Evolutionary conservation across 2,797 vertebrate species (phyloP).

Genomic region (Manis crassicaudata): DNA sequence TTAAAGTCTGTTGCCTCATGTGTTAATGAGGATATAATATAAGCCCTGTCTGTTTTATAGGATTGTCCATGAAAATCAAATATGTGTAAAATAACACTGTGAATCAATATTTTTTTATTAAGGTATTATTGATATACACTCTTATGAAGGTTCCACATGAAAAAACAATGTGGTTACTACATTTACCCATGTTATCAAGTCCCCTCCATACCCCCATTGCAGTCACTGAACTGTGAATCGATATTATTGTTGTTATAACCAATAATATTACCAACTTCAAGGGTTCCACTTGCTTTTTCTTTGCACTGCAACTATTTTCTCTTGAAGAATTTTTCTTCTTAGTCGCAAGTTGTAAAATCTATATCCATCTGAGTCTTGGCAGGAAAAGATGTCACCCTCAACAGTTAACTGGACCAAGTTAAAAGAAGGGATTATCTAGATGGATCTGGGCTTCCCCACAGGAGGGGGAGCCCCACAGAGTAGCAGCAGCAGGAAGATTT

Average conservation of each 20-base stretch:
- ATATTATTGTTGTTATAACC: not conserved
- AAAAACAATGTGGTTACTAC: too few species aligned
- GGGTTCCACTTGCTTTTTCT: not conserved
- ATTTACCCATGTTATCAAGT: too few species aligned
- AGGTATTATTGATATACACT: too few species aligned
- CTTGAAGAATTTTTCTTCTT: not conserved
- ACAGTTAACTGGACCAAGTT: not conserved
- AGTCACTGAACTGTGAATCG: too few species aligned
- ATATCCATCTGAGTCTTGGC: not conserved
- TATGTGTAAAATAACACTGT: not conserved
- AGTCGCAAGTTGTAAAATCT: not conserved
- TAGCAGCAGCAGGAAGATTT: not conserved
- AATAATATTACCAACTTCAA: not conserved
- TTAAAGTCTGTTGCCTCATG: not conserved
- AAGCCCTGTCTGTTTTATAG: not conserved
- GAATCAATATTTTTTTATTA: too few species aligned
- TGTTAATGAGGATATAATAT: not conserved
- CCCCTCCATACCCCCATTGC: too few species aligned
- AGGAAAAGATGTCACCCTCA: not conserved
- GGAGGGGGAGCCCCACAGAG: not conserved
- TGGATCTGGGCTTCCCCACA: not conserved
- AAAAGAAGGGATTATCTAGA: not conserved
- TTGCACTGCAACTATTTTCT: not conserved
- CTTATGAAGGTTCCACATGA: too few species aligned
- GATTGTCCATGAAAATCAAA: not conserved